Evolutionary conservation across 2,797 vertebrate genomes (phyloP).

Genomic region (Mallotus villosus): DNA sequence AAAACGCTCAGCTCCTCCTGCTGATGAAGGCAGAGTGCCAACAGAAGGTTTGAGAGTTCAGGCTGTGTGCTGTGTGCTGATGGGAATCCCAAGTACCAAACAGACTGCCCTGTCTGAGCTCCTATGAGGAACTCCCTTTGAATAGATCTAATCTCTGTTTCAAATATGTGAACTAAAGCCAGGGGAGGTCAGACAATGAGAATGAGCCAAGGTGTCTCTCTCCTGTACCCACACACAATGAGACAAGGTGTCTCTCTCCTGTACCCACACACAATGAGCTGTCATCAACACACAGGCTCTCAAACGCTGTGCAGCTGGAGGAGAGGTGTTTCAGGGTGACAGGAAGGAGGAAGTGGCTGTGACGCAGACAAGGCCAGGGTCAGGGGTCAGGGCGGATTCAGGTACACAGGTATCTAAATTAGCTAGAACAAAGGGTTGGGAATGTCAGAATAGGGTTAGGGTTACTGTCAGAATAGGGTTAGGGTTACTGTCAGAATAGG

Average conservation of each 20-base stretch:
- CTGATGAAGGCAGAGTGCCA: slow-evolving; percentile 49
- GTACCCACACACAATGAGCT: slow-evolving; percentile 7
- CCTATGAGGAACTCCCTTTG: slow-evolving; percentile 9
- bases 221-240: background rate
- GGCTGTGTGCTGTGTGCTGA: slow-evolving; percentile 5
- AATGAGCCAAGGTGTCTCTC: background rate
- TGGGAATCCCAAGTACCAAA: background rate
- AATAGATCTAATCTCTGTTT: slow-evolving; percentile 14
- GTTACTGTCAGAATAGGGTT: no score
- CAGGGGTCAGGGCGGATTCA: slow-evolving; percentile 32
- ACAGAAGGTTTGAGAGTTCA: slow-evolving; percentile 32
- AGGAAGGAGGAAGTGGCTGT: slow-evolving; percentile 30
- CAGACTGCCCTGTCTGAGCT: background rate
- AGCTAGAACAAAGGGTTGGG: background rate
- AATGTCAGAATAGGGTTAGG: background rate
- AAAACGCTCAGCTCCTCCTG: slow-evolving; percentile 24
- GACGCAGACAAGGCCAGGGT: slow-evolving; percentile 38
- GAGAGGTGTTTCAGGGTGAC: slow-evolving; percentile 23
- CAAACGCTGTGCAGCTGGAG: slow-evolving; percentile 18
- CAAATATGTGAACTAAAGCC: background rate
- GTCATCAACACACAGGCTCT: slow-evolving; percentile 17
- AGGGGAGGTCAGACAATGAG: background rate
- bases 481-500: no score
- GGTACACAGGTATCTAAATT: slow-evolving; percentile 22
- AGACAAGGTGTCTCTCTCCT: background rate